Evolutionary conservation across 2,113 vertebrate species (phyloP).

Genomic region (Trochalopteron elliotii): DNA sequence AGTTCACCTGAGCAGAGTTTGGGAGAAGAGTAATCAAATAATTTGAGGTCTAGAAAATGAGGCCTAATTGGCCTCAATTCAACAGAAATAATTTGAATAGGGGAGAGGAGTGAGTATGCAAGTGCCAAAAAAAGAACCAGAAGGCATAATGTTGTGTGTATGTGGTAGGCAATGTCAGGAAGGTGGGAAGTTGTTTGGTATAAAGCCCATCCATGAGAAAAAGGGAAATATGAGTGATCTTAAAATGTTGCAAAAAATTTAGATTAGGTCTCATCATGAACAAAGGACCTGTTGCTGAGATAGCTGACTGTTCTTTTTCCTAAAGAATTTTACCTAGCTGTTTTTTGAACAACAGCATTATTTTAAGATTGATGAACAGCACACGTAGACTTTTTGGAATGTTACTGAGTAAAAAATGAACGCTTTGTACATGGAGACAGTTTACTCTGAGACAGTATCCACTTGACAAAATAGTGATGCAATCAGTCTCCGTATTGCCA

Average conservation of each 20-base stretch:
- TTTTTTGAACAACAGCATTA: neutral
- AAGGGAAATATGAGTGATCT: neutral
- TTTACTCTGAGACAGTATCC: neutral
- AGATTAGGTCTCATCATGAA: neutral
- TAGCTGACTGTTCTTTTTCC: neutral
- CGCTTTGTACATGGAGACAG: neutral
- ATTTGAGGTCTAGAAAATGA: neutral
- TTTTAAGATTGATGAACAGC: neutral
- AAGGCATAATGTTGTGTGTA: neutral
- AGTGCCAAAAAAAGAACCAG: neutral
- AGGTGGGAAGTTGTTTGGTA: neutral
- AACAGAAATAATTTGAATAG: neutral
- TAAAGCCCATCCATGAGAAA: neutral
- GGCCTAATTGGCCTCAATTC: neutral
- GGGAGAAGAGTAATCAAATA: neutral
- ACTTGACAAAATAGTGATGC: neutral
- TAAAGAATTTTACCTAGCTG: neutral
- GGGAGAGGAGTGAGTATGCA: neutral
- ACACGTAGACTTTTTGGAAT: neutral
- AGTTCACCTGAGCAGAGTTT: neutral
- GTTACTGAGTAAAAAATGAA: neutral
- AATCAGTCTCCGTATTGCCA: neutral
- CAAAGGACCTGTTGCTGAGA: neutral
- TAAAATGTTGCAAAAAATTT: neutral
- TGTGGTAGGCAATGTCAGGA: neutral